Evolutionary conservation across 2,113 vertebrate species (phyloP).

Genomic region (Nothocercus julius): DNA sequence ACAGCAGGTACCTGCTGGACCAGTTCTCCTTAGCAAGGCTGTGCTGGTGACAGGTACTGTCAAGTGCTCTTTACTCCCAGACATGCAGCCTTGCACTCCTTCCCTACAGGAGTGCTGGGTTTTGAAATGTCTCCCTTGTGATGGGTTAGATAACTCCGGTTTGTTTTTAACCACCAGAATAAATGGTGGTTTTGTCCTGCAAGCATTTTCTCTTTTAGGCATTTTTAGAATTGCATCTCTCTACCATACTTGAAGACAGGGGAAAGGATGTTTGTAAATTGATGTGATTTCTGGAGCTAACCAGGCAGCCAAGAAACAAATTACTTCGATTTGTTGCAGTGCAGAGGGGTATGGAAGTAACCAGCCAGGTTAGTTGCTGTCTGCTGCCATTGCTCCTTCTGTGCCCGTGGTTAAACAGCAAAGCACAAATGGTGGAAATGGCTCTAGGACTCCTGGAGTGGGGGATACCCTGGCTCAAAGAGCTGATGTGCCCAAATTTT

Average conservation of each 20-base stretch:
- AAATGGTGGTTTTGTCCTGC: not conserved
- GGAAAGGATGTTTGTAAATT: not conserved
- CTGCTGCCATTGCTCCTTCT: not conserved
- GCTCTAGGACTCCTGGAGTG: rapidly evolving
- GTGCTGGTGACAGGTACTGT: not conserved
- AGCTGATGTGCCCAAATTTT: not conserved
- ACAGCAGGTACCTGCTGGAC: not conserved
- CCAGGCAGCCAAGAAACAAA: slow-evolving; percentile 3
- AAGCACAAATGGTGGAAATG: not conserved
- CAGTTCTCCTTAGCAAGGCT: too few relatives aligned
- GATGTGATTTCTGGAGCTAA: not conserved
- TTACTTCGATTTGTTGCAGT: not conserved
- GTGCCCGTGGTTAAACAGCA: not conserved
- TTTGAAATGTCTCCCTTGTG: not conserved
- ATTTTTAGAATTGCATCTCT: slow-evolving; percentile 11
- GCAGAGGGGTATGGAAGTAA: not conserved
- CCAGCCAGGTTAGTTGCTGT: not conserved
- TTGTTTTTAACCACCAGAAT: not conserved
- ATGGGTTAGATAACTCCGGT: not conserved
- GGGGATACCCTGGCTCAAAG: not conserved
- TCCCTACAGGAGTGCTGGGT: not conserved
- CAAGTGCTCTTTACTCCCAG: not conserved
- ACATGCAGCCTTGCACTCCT: not conserved
- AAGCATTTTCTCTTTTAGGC: not conserved
- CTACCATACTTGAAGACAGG: not conserved